Base-by-base conservation (phyloP, 2,113 vertebrate genomes). In the Megaceryle torquata region DNA sequence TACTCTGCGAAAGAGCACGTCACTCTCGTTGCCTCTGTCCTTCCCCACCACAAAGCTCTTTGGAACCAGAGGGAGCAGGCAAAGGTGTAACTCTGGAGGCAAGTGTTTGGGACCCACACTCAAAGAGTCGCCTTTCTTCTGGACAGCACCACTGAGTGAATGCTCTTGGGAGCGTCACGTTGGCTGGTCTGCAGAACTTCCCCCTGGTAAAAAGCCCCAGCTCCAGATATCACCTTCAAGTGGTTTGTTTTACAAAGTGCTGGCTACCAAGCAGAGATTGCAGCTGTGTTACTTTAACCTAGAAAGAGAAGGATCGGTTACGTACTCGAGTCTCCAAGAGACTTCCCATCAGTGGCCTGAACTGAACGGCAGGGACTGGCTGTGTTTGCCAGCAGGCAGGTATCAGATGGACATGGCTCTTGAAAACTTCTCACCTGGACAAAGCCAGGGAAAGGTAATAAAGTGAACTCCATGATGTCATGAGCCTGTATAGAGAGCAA, bases 131-230 rank as follows among this genome's bases (percentile, higher is more conserved):
- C 19, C 50, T 16, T 39, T 48, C 53, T 50, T 60, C 65, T 3
- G 5, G 5, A 9, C 0, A 4, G 63, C 76, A 39, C 5, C 6
- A 1, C 39, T 28, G 57, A 26, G 22, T 1, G 15, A 35, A 20
- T 0, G 4, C 33, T 22, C 53, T 0, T 2, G 8, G 51, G 56
- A 68, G 20, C 0, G 0, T 25, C 35, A 13, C 2, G 0, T 5
- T 39, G 50, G 31, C 13, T 13, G 24, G 44, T 4, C 53, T 15
- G 29, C 54, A 61, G 44, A 54, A 59, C 17, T 28, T 18, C 20
- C 19, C 69, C 56, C 53, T 43, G 44, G 21, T 12, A 24, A 46
- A 48, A 76, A 68, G 35, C 46, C 4, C 0, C 1, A 13, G 67
- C 84, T 53, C 22, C 20, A 65, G 41, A 15, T 1, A 81, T 8